Base-by-base conservation (phyloP, 1,140 invertebrate species). In the Atopsyche davidsoni region DNA sequence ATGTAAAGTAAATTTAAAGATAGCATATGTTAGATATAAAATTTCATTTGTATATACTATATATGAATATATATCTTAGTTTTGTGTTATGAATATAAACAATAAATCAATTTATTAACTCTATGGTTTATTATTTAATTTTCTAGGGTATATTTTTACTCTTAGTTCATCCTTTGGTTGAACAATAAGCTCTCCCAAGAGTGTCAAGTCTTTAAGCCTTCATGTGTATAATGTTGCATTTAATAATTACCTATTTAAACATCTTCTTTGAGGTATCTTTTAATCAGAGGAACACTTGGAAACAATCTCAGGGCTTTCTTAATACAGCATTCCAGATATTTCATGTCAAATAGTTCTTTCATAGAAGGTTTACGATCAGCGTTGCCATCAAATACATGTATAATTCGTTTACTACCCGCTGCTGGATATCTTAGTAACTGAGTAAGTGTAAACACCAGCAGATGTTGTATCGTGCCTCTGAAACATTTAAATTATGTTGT, bases 381-480 rank as follows among this genome's bases (percentile, higher is more conserved):
- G 28, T 78, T 72, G 21, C 65, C 64, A 16, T 67, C 66, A 45
- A 86, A 81, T 21, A 88, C 11, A 64, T 36, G 28, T 82, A 74
- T 42, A 88, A 52, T 63, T 89, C 86, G 31, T 80, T 69, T 1
- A 75, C 70, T 2, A 82, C 71, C 58, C 73, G 77, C 28, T 79
- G 69, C 67, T 87, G 80, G 35, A 67, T 73, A 46, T 86, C 76
- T 7, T 75, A 79, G 66, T 83, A 69, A 6, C 77, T 82, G 3
- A 86, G 60, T n/a, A 81, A 60, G 58, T 80, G 82, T 2, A 85
- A 61, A 1, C 75, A 75, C 79, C 81, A 2, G 77, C 72, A 2
- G 81, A 77, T 0, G 83, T 86, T 11, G 87, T 89, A 61, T 89
- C 87, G 60, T 89, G 85, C 16, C 86, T 86, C 77, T 82, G 62